phyloP scores from a whole-genome alignment of 2,797 vertebrate genomes.

The Mormyrus proboscirostris region DNA sequence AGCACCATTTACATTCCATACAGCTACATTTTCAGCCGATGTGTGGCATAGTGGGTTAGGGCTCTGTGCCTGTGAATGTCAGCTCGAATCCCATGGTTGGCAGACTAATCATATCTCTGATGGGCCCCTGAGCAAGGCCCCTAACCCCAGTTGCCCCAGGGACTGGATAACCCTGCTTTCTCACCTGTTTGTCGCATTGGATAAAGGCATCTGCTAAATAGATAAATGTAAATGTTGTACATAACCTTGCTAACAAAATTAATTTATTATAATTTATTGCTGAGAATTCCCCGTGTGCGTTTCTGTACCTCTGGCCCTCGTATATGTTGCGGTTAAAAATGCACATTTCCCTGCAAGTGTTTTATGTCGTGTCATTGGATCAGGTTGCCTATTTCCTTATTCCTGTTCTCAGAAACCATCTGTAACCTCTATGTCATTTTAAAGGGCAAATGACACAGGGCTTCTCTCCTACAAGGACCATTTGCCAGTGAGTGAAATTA shows the following conservation, averaged over 20 bases:
- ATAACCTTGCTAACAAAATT: slow-evolving; percentile 4
- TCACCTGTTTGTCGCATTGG: background rate
- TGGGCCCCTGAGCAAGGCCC: background rate
- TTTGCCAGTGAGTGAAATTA: slow-evolving; percentile 88
- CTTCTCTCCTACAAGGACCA: slow-evolving; percentile 92
- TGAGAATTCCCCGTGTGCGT: background rate
- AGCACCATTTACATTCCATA: background rate
- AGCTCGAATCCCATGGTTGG: background rate
- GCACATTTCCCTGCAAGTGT: background rate
- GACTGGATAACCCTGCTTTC: background rate
- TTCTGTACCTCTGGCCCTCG: background rate
- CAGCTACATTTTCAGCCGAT: background rate
- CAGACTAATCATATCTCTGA: background rate
- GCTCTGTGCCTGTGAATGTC: background rate
- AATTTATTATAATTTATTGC: background rate
- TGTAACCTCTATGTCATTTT: slow-evolving; percentile 40
- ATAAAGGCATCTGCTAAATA: background rate
- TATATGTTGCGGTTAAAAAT: background rate
- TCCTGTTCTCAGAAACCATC: slow-evolving; percentile 6
- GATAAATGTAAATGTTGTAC: background rate
- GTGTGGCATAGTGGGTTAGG: background rate
- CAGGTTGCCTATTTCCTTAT: background rate
- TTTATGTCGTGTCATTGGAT: background rate
- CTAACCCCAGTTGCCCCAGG: background rate
- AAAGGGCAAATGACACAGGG: slow-evolving; percentile 87